phyloP scores from a whole-genome alignment of 2,113 vertebrate species.

The Glaucomys volans region DNA sequence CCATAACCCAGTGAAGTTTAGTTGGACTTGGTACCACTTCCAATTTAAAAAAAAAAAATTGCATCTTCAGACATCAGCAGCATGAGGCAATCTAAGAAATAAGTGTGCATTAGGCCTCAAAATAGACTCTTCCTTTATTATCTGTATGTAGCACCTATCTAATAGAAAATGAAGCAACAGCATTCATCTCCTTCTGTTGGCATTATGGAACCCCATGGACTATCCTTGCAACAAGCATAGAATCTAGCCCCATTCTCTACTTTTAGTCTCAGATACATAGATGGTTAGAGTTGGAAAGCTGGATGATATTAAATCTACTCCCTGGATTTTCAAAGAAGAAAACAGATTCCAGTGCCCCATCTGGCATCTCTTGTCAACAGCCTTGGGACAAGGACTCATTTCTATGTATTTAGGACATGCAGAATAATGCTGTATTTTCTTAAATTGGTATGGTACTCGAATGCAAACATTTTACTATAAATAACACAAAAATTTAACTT shows the following conservation, averaged over 20 bases:
- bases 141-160: constrained; percentile 23
- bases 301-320: background rate
- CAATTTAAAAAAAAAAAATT: constrained; percentile 68
- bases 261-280: background rate
- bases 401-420: background rate
- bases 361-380: constrained; percentile 21
- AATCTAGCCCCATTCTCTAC: background rate
- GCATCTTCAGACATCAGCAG: constrained; percentile 66
- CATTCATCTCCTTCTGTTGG: constrained; percentile 61
- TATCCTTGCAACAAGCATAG: background rate
- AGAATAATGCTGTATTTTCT: background rate
- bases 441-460: background rate
- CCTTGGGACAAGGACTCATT: background rate
- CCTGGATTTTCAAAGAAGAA: background rate
- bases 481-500: background rate
- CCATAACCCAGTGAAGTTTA: constrained; percentile 76
- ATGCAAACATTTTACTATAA: background rate
- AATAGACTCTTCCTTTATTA: constrained; percentile 56
- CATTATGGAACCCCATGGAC: constrained; percentile 45
- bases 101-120: constrained; percentile 63
- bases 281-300: background rate
- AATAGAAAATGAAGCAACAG: constrained; percentile 43
- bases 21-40: constrained; percentile 69
- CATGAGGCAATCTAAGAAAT: constrained; percentile 53
- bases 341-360: background rate